Evolutionary conservation across 2,797 vertebrate species (phyloP).

Genomic region (Lutra lutra): DNA sequence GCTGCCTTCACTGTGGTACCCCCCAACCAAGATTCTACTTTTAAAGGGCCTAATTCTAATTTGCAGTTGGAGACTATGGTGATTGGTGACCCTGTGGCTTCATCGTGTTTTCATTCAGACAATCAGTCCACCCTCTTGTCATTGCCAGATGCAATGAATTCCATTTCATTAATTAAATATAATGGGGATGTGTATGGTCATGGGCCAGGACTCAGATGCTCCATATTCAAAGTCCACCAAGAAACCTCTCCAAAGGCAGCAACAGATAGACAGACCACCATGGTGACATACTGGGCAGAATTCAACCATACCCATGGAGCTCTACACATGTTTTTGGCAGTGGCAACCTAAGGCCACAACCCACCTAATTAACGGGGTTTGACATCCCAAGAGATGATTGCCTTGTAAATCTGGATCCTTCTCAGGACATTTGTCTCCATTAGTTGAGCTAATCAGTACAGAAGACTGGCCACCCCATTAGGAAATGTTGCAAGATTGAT

Average conservation of each 20-base stretch:
- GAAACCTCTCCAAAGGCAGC: constrained; percentile 32
- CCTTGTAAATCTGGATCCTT: constrained; percentile 68
- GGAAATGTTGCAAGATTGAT: constrained; percentile 68
- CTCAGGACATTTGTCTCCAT: constrained; percentile 54
- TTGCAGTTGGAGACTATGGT: constrained; percentile 71
- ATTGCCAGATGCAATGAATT: constrained; percentile 78
- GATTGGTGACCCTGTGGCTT: constrained; percentile 68
- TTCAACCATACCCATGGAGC: constrained; percentile 51
- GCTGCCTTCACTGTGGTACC: constrained; percentile 76
- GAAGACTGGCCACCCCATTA: constrained; percentile 29
- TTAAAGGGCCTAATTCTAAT: constrained; percentile 78
- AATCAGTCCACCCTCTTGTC: constrained; percentile 72
- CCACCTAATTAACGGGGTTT: neutral
- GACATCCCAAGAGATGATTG: neutral
- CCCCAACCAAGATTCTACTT: constrained; percentile 67
- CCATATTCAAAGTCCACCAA: neutral
- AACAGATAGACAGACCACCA: constrained; percentile 30
- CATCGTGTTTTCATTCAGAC: constrained; percentile 70
- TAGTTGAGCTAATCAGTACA: constrained; percentile 65
- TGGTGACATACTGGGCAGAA: neutral
- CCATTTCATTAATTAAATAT: constrained; percentile 51
- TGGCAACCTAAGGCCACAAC: constrained; percentile 26
- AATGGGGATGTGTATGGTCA: constrained; percentile 56
- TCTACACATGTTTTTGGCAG: constrained; percentile 59
- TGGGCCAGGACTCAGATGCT: neutral